These are phyloP conservation scores for Adelosebastes latens DNA, from an alignment of 2,797 vertebrate species.

Conservation along the genomic window DNA sequence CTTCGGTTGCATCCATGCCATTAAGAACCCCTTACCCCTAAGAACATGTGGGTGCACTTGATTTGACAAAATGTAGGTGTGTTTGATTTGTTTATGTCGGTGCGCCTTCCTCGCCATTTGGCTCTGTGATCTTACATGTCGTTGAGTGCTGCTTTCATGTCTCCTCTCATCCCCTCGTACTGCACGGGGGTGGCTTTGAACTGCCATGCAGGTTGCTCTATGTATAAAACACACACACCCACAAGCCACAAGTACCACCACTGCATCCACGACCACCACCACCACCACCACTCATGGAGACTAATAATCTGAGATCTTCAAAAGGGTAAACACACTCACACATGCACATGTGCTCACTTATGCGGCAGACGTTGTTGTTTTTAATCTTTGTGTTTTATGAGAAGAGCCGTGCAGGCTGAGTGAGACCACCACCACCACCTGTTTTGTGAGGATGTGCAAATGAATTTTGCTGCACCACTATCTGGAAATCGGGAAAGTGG, in stretches of 20 bases:
- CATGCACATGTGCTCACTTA: constrained; percentile 11
- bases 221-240: constrained; percentile 53
- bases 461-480: neutral
- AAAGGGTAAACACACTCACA: constrained; percentile 32
- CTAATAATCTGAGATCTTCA: constrained; percentile 57
- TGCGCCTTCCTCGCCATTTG: constrained; percentile 40
- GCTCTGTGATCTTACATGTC: constrained; percentile 72
- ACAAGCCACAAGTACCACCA: constrained; percentile 54
- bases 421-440: neutral
- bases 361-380: constrained; percentile 7
- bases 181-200: constrained; percentile 75
- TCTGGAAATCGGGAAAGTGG: neutral
- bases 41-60: constrained; percentile 68
- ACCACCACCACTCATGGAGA: constrained; percentile 43
- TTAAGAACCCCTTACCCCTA: constrained; percentile 27
- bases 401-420: neutral
- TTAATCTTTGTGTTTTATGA: constrained; percentile 39
- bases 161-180: constrained; percentile 59
- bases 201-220: constrained; percentile 73
- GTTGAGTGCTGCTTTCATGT: constrained; percentile 81
- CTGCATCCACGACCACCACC: constrained; percentile 37
- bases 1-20: constrained; percentile 27
- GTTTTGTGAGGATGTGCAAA: neutral
- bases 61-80: constrained; percentile 56
- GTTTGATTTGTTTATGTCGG: constrained; percentile 76